Percentiles rank a stretch among this genome's conserved stretches.
Evolutionary conservation across 1,140 invertebrate species (phyloP).

Genomic region (Drosophila triauraria): DNA sequence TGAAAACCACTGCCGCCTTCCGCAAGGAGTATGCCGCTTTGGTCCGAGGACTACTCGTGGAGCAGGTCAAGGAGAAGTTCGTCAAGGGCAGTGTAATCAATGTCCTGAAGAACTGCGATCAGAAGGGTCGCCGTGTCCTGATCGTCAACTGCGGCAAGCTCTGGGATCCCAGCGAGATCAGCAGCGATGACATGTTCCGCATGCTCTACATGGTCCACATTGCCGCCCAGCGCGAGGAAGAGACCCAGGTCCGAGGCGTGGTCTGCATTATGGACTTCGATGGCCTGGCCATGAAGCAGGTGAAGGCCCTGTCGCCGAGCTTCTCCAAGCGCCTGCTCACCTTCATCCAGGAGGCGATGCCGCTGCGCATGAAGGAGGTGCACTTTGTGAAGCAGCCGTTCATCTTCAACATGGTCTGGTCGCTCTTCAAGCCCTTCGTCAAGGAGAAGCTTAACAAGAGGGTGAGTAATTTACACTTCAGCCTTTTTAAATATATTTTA

Average conservation of each 20-base stretch:
- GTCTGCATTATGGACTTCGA: conserved; percentile 94
- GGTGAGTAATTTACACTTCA: conserved; percentile 85
- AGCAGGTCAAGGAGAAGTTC: conserved; percentile 88
- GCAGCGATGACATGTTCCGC: conserved; percentile 90
- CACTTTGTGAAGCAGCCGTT: conserved; percentile 96
- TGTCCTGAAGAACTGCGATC: conserved; percentile 89
- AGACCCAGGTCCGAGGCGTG: conserved; percentile 90
- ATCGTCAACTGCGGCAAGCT: conserved; percentile 84
- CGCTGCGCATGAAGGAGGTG: conserved; percentile 94
- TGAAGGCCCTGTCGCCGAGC: conserved; percentile 89
- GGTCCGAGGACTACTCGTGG: conserved; percentile 88
- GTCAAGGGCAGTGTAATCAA: conserved; percentile 90
- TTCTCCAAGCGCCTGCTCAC: conserved; percentile 91
- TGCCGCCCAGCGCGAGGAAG: conserved; percentile 90
- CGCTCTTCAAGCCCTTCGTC: conserved; percentile 94
- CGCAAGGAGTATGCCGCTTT: conserved; percentile 89
- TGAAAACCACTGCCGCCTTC: conserved; percentile 91
- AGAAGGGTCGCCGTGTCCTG: conserved; percentile 84
- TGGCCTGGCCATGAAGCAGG: conserved; percentile 90
- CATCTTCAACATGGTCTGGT: conserved; percentile 95
- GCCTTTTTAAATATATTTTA: neutral
- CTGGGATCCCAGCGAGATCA: conserved; percentile 91
- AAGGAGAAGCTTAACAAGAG: conserved; percentile 93
- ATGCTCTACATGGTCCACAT: conserved; percentile 92
- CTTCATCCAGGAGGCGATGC: conserved; percentile 95